phyloP scores from a whole-genome alignment of 2,888 invertebrate genomes.

The Nineta flava region DNA sequence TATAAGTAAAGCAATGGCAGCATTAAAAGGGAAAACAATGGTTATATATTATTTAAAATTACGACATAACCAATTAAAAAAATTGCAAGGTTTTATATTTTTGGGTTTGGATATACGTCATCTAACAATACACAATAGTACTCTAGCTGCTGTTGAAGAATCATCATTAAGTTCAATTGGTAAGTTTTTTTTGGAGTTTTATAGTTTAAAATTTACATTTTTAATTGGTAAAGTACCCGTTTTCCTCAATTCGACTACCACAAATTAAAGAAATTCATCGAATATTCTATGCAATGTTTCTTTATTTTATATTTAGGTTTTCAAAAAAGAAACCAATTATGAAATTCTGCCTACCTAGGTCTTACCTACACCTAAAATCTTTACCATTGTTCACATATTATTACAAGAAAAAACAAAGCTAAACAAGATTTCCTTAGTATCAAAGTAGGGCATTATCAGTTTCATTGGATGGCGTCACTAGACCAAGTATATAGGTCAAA shows the following conservation, averaged over 20 bases:
- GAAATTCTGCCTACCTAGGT: too few species aligned
- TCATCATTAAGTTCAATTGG: conserved; percentile 76
- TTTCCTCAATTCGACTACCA: not conserved
- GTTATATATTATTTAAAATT: conserved; percentile 79
- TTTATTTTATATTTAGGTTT: too few species aligned
- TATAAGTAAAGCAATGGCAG: conserved; percentile 66
- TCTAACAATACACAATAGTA: conserved; percentile 77
- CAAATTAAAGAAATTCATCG: not conserved
- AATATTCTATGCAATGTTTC: too few species aligned
- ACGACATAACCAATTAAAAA: conserved; percentile 70
- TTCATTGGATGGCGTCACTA: too few species aligned
- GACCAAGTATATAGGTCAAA: too few species aligned
- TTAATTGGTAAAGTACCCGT: not conserved
- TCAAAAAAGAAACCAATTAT: too few species aligned
- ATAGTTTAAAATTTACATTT: not conserved
- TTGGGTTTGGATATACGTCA: conserved; percentile 77
- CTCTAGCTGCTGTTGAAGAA: conserved; percentile 72
- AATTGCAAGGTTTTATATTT: conserved; percentile 73
- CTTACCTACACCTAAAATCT: too few species aligned
- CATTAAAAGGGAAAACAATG: conserved; percentile 61
- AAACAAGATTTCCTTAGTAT: too few species aligned
- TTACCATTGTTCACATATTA: too few species aligned
- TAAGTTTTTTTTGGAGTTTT: conserved; percentile 29
- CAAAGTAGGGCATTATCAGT: too few species aligned
- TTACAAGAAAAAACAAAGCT: too few species aligned